phyloP scores from a whole-genome alignment of 2,888 invertebrate genomes.

The Ophion costatus region DNA sequence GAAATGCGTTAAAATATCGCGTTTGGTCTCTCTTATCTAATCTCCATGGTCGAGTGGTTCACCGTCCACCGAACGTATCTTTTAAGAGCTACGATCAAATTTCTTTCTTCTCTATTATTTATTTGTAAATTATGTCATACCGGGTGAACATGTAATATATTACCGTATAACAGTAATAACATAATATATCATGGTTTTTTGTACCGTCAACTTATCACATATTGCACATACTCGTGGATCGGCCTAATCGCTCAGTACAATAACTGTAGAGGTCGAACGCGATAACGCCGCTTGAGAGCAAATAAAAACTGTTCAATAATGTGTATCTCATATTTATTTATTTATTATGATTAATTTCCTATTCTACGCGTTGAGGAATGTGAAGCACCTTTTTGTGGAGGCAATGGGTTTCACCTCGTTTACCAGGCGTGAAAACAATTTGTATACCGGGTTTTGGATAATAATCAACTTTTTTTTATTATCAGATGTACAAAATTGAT shows the following conservation, averaged over 20 bases:
- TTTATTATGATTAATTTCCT: not conserved
- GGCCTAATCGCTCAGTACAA: constrained; percentile 15
- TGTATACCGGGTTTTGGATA: constrained; percentile 28
- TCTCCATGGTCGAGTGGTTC: not conserved
- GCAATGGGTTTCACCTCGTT: not conserved
- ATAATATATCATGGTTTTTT: constrained; percentile 2
- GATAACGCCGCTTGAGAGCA: constrained; percentile 32
- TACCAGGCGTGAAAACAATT: not conserved
- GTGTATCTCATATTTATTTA: not conserved
- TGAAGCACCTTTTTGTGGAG: not conserved
- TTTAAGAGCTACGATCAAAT: constrained; percentile 17
- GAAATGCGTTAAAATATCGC: not conserved
- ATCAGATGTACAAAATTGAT: constrained; percentile 67
- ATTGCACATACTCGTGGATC: not conserved
- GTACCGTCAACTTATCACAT: constrained; percentile 10
- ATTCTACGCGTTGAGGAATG: not conserved
- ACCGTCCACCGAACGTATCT: not conserved
- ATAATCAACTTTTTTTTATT: constrained; percentile 58
- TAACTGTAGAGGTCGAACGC: constrained; percentile 31
- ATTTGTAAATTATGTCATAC: constrained; percentile 27
- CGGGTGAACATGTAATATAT: constrained; percentile 1
- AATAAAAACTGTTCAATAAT: constrained; percentile 38
- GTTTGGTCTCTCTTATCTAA: too few relatives aligned
- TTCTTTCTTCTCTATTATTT: constrained; percentile 35
- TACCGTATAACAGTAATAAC: not conserved